Percentiles rank a stretch among this genome's conserved stretches.
phyloP scores from a whole-genome alignment of 2,113 vertebrate species.

The Delphinus delphis region DNA sequence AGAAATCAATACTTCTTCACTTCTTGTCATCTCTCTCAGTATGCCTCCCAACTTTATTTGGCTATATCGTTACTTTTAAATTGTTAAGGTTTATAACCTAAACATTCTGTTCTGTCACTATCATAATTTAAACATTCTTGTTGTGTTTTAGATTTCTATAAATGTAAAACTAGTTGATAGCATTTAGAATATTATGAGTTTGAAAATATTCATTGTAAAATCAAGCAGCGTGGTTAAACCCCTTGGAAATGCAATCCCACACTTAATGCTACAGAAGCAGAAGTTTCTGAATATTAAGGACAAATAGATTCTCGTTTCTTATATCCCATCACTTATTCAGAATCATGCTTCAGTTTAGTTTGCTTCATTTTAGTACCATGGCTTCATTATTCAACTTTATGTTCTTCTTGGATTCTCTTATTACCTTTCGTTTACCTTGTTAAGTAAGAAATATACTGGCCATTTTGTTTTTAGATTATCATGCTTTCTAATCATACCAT shows the following conservation, averaged over 20 bases:
- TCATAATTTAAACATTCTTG: neutral
- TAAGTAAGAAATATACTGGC: constrained; percentile 13
- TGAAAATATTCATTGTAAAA: neutral
- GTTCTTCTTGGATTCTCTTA: neutral
- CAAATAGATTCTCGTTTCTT: neutral
- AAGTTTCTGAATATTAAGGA: neutral
- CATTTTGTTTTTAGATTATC: neutral
- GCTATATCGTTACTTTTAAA: neutral
- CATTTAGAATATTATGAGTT: neutral
- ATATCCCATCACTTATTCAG: neutral
- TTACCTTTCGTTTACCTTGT: constrained; percentile 2
- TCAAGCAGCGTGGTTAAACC: neutral
- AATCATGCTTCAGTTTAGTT: neutral
- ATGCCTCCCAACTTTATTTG: neutral
- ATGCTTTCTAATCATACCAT: neutral
- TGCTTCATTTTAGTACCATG: neutral
- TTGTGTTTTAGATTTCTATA: neutral
- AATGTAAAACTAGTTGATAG: neutral
- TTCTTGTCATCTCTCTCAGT: neutral
- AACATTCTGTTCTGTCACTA: neutral
- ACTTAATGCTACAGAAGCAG: neutral
- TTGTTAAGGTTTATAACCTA: neutral
- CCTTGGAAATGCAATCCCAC: neutral
- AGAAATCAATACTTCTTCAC: neutral
- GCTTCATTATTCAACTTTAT: neutral